phyloP scores from a whole-genome alignment of 2,797 vertebrate species.

The Coccyzus lansbergi region DNA sequence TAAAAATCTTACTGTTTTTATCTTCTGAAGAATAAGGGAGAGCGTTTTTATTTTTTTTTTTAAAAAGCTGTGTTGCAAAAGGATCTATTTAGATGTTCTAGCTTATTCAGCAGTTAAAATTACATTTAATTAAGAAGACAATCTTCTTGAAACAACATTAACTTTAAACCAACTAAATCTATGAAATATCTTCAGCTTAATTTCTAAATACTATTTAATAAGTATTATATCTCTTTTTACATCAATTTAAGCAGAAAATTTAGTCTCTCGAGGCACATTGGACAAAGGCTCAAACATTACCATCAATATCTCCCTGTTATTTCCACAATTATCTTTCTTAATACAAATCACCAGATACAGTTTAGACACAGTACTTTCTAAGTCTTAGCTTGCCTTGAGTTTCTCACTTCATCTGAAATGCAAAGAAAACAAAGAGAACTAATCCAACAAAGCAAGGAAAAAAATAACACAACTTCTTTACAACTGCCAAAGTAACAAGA shows the following conservation, averaged over 20 bases:
- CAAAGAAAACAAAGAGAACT: neutral
- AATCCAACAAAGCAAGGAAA: neutral
- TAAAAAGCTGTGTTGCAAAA: neutral
- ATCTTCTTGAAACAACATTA: neutral
- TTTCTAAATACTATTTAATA: slow-evolving; percentile 14
- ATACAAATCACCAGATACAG: neutral
- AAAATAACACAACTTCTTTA: neutral
- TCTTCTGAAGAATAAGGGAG: neutral
- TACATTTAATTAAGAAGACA: neutral
- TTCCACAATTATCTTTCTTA: neutral
- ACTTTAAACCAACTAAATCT: slow-evolving; percentile 23
- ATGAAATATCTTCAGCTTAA: neutral
- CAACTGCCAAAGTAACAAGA: neutral
- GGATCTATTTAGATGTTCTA: neutral
- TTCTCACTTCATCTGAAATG: neutral
- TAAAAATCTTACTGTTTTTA: neutral
- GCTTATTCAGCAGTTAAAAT: neutral
- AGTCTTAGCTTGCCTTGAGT: neutral
- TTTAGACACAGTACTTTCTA: neutral
- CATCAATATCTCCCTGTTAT: neutral
- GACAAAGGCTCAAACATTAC: neutral
- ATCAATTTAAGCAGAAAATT: slow-evolving; percentile 8
- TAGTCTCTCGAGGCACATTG: neutral
- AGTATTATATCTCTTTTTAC: neutral
- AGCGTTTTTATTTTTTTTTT: too few relatives aligned